Percentiles rank a stretch among this genome's conserved stretches.
Evolutionary conservation across 2,113 vertebrate species (phyloP).

Genomic region (Solea solea): DNA sequence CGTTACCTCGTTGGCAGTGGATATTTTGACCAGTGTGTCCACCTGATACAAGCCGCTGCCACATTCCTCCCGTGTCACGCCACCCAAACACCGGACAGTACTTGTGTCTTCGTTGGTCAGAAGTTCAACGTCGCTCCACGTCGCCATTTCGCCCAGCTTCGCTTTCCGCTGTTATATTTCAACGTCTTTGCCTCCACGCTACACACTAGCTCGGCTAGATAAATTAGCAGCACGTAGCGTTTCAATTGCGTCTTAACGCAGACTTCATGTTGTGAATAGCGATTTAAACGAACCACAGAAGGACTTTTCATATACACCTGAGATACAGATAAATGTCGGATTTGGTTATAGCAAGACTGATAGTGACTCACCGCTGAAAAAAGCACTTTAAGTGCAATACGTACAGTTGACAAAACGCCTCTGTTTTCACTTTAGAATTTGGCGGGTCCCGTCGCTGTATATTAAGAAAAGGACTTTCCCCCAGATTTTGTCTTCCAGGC

Average conservation of each 20-base stretch:
- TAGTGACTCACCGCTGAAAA: constrained; percentile 14
- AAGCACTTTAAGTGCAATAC: neutral
- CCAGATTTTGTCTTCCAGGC: constrained; percentile 36
- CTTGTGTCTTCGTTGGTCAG: constrained; percentile 89
- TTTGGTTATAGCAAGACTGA: fast-evolving
- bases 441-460: constrained; percentile 56
- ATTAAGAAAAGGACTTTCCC: fast-evolving
- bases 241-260: neutral
- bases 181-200: too few relatives aligned
- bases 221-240: neutral
- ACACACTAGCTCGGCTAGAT: neutral
- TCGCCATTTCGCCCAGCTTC: constrained; percentile 60
- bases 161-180: too few relatives aligned
- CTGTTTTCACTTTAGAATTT: constrained; percentile 63
- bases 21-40: constrained; percentile 87
- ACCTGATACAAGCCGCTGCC: constrained; percentile 91
- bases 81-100: constrained; percentile 75
- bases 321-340: fast-evolving
- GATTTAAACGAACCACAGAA: neutral
- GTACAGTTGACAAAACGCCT: neutral
- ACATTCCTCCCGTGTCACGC: constrained; percentile 80
- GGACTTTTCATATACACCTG: neutral
- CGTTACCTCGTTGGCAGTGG: constrained; percentile 85
- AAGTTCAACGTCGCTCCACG: constrained; percentile 92
- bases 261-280: neutral